These are phyloP conservation scores for Thunnus thynnus DNA, from an alignment of 2,113 vertebrate genomes.

Conservation along the genomic window DNA sequence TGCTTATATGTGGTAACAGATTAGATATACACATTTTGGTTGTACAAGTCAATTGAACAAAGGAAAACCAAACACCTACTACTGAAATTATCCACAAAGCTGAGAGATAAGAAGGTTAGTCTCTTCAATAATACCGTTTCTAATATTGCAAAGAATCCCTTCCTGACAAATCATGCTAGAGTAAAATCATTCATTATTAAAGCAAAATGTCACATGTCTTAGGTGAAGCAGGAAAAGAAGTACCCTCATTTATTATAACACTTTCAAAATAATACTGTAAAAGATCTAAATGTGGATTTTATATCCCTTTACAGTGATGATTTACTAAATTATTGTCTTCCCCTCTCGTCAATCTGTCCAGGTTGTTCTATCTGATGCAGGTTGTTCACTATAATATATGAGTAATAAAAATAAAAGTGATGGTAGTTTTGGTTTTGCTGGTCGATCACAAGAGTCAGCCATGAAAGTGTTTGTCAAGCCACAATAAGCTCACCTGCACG, in stretches of 20 bases:
- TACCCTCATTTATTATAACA: background rate
- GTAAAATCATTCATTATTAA: conserved; percentile 17
- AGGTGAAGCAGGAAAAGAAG: background rate
- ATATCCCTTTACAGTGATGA: background rate
- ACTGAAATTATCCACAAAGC: background rate
- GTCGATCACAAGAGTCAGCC: background rate
- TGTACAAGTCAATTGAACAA: background rate
- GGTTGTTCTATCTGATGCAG: background rate
- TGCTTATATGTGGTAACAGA: background rate
- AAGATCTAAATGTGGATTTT: background rate
- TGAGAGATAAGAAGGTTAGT: background rate
- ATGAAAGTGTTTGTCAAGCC: conserved; percentile 12
- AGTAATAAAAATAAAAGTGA: background rate
- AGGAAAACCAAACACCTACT: background rate
- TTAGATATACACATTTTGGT: conserved; percentile 5
- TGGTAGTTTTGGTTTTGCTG: background rate
- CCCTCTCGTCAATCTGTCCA: background rate
- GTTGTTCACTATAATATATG: background rate
- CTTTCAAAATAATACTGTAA: background rate
- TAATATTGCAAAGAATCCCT: background rate
- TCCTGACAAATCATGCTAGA: background rate
- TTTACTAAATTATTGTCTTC: background rate
- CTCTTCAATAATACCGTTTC: background rate
- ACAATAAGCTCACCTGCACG: conserved; percentile 20
- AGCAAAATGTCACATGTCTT: background rate